Conservation (phyloP, 2,113 vertebrate genomes). For the Semnornis frantzii region DNA sequence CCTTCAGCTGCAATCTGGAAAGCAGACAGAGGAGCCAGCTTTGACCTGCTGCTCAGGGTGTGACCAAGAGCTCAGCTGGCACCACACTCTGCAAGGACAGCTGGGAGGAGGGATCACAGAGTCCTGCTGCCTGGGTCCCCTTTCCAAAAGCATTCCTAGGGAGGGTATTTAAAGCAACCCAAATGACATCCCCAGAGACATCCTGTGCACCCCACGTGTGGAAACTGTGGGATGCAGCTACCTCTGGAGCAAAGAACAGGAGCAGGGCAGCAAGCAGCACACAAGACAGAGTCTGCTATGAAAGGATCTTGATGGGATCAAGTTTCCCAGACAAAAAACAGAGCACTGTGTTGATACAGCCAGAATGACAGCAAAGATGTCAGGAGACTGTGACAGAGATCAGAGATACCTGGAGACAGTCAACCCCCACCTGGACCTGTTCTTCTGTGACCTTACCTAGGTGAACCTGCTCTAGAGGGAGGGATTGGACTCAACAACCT, state of each 20-base stretch:
- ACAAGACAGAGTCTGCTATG: neutral
- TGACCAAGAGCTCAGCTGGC: neutral
- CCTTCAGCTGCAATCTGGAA: neutral
- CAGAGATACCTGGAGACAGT: no score
- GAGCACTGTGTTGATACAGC: neutral
- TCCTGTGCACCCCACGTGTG: accelerated
- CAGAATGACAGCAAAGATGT: neutral
- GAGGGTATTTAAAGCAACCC: neutral
- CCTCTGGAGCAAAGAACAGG: neutral
- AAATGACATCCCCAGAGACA: neutral
- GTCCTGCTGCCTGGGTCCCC: neutral
- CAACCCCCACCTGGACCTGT: no score
- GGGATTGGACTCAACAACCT: no score
- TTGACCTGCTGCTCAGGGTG: neutral
- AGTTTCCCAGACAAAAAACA: neutral
- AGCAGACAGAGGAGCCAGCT: neutral
- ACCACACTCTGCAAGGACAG: neutral
- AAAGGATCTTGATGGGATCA: neutral
- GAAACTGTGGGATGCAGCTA: neutral
- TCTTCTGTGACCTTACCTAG: no score
- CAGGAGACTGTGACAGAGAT: no score
- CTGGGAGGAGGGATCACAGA: neutral
- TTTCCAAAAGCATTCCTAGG: neutral
- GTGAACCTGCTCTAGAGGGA: no score
- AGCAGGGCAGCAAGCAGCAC: neutral